Percentiles rank a stretch among this genome's conserved stretches.
These are phyloP conservation scores for Microtus pennsylvanicus DNA, from an alignment of 2,113 vertebrate species.

Conservation along the genomic window DNA sequence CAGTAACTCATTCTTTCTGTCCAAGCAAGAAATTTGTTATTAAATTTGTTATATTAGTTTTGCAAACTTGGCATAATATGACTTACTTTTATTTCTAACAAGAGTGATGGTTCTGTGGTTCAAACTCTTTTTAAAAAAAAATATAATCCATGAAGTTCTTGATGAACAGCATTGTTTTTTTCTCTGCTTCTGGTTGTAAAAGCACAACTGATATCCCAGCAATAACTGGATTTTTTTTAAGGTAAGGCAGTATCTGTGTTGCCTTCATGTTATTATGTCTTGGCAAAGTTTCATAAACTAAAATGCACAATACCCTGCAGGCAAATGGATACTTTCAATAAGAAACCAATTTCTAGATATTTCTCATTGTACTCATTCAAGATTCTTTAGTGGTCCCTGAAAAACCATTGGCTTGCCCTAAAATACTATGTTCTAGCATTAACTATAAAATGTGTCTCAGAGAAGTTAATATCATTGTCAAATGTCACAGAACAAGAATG, in stretches of 20 bases:
- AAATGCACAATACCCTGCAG: neutral
- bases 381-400: neutral
- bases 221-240: slow-evolving; percentile 17
- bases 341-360: neutral
- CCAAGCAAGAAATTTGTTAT: slow-evolving; percentile 26
- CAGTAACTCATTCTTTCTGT: slow-evolving; percentile 52
- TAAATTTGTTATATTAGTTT: slow-evolving; percentile 9
- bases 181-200: neutral
- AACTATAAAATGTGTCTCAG: neutral
- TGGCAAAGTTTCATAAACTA: neutral
- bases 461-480: neutral
- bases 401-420: neutral
- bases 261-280: neutral
- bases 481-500: neutral
- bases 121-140: neutral
- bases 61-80: slow-evolving; percentile 14
- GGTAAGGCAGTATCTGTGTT: neutral
- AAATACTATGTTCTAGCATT: neutral
- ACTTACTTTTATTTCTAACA: neutral
- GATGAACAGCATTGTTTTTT: neutral
- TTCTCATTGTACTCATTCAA: neutral
- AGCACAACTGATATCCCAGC: neutral
- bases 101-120: neutral
- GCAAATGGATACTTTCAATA: neutral
- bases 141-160: slow-evolving; percentile 3